Conservation (phyloP, 1,140 invertebrate species). For the Pentalonia nigronervosa region DNA sequence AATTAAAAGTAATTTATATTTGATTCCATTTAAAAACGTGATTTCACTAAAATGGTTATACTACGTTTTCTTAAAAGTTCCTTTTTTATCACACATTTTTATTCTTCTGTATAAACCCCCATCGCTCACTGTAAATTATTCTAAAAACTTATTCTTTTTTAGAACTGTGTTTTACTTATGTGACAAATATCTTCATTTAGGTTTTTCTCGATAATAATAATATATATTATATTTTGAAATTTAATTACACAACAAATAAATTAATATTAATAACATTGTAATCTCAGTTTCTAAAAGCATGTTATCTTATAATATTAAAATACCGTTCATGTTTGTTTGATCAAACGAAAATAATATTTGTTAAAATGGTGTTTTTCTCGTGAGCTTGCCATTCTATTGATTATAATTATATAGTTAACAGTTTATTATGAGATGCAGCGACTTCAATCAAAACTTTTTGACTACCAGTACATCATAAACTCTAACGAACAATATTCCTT, state of each 20-base stretch:
- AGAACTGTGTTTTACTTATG: too few relatives aligned
- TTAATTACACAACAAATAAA: neutral
- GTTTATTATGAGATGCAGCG: neutral
- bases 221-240: neutral
- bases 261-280: neutral
- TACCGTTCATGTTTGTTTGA: neutral
- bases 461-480: neutral
- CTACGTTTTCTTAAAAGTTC: neutral
- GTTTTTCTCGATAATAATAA: too few relatives aligned
- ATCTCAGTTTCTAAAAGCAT: neutral
- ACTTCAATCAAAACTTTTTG: constrained; percentile 14
- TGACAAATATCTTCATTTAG: too few relatives aligned
- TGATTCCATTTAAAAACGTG: neutral
- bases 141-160: too few relatives aligned
- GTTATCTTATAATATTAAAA: neutral
- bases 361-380: neutral
- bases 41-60: neutral
- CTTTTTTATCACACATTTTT: neutral
- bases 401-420: neutral
- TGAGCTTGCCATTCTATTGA: neutral
- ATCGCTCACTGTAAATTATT: too few relatives aligned
- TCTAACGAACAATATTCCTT: neutral
- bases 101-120: neutral
- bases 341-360: neutral
- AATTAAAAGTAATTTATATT: neutral